phyloP scores from a whole-genome alignment of 2,113 vertebrate species.

The Plestiodon gilberti region DNA sequence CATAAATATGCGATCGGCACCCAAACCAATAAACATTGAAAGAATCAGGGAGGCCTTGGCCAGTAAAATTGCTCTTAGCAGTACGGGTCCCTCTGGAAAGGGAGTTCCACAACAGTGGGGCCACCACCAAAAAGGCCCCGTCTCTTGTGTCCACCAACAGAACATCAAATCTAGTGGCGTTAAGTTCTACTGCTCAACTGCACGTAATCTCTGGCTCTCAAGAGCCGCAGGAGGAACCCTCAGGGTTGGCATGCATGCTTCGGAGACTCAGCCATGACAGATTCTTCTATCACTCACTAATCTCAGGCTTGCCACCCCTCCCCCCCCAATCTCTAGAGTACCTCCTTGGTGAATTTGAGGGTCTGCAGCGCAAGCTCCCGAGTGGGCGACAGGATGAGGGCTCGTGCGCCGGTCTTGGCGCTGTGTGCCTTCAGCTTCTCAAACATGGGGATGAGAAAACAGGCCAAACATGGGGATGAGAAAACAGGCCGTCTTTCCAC shows the following conservation, averaged over 20 bases:
- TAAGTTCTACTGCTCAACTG: background rate
- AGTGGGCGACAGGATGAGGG: slow-evolving; percentile 91
- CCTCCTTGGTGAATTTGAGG: slow-evolving; percentile 98
- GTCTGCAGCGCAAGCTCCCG: slow-evolving; percentile 96
- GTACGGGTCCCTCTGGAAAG: too few species aligned
- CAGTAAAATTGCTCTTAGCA: too few species aligned
- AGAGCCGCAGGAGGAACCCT: background rate
- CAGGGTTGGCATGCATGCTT: background rate
- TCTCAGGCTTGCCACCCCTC: accelerated
- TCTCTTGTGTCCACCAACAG: too few species aligned
- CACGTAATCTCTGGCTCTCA: background rate
- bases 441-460: slow-evolving; percentile 96
- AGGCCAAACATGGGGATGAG: too few species aligned
- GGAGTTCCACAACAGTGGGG: too few species aligned
- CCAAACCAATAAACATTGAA: too few species aligned
- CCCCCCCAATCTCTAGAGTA: slow-evolving; percentile 22
- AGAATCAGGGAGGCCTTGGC: too few species aligned
- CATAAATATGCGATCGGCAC: too few species aligned
- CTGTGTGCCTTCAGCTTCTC: slow-evolving; percentile 89
- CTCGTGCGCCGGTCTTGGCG: slow-evolving; percentile 87
- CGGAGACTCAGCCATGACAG: background rate
- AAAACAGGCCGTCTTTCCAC: slow-evolving; percentile 97
- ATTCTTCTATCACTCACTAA: accelerated
- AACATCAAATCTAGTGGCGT: too few species aligned
- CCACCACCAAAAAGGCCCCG: too few species aligned